Evolutionary conservation across 1,140 invertebrate genomes (phyloP).

Genomic region (Neotoxoptera formosana): DNA sequence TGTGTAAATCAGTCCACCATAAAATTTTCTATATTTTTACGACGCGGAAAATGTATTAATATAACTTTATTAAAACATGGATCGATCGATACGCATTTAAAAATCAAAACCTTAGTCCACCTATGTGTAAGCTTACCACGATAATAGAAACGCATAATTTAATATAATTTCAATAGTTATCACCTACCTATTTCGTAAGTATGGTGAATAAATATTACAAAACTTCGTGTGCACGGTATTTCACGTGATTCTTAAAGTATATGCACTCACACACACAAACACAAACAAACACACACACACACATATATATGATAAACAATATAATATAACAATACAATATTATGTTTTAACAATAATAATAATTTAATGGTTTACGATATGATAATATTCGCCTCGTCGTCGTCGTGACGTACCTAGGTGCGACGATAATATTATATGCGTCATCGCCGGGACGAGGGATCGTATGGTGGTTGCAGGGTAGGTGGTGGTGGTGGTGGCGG

Average conservation of each 20-base stretch:
- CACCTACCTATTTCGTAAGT: background rate
- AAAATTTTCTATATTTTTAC: no score
- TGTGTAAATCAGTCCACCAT: background rate
- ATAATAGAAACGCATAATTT: background rate
- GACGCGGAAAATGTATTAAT: no score
- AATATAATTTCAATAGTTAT: background rate
- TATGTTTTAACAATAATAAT: background rate
- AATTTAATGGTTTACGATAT: background rate
- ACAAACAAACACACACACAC: background rate
- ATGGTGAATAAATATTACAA: background rate
- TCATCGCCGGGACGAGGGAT: slow-evolving; percentile 26
- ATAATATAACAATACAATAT: background rate
- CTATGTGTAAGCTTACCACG: background rate
- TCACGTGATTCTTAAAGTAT: background rate
- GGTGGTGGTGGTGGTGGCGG: background rate
- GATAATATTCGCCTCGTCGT: background rate
- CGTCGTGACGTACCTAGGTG: slow-evolving; percentile 7
- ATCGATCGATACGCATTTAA: background rate
- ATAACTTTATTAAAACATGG: background rate
- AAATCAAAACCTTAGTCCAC: background rate
- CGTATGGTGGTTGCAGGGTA: background rate
- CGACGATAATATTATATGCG: slow-evolving; percentile 1
- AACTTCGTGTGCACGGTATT: background rate
- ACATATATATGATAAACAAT: no score
- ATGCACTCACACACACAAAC: no score